A percentile compares a stretch with the other conserved stretches of the same genome.
Conservation (phyloP, 2,797 vertebrate genomes). For the Sparidentex hasta region DNA sequence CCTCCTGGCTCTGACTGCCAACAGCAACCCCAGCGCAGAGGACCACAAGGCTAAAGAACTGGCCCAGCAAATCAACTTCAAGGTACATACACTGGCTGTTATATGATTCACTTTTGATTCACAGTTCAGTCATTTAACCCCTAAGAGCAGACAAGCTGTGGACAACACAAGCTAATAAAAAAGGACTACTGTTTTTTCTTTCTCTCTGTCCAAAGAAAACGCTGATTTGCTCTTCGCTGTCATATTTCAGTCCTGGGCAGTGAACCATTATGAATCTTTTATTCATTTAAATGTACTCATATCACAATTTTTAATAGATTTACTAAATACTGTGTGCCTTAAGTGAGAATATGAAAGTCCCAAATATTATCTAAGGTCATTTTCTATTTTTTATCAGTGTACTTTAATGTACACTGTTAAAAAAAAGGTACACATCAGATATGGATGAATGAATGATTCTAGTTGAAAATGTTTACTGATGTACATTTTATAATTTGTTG, state of each 20-base stretch:
- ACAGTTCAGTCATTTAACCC: conserved; percentile 23
- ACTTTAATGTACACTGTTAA: background rate
- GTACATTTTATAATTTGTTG: too few species aligned
- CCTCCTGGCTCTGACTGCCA: conserved; percentile 89
- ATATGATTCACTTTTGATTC: background rate
- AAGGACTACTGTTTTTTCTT: background rate
- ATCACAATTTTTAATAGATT: background rate
- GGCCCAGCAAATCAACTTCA: conserved; percentile 97
- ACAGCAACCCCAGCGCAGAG: conserved; percentile 88
- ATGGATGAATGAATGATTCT: too few species aligned
- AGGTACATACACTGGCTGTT: conserved; percentile 82
- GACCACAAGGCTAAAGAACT: conserved; percentile 92
- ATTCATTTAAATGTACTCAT: background rate
- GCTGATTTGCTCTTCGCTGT: background rate
- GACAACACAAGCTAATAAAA: background rate
- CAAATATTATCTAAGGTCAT: background rate
- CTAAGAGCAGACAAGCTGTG: background rate
- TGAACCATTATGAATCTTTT: background rate
- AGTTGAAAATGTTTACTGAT: too few species aligned
- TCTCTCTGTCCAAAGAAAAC: background rate
- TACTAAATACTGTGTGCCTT: background rate
- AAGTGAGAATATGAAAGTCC: background rate
- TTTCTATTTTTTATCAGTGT: background rate
- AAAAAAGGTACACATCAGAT: too few species aligned
- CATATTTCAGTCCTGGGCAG: background rate